Percentiles rank a stretch among this genome's conserved stretches.
Evolutionary conservation across 2,113 vertebrate species (phyloP).

Genomic region (Haemorhous mexicanus): DNA sequence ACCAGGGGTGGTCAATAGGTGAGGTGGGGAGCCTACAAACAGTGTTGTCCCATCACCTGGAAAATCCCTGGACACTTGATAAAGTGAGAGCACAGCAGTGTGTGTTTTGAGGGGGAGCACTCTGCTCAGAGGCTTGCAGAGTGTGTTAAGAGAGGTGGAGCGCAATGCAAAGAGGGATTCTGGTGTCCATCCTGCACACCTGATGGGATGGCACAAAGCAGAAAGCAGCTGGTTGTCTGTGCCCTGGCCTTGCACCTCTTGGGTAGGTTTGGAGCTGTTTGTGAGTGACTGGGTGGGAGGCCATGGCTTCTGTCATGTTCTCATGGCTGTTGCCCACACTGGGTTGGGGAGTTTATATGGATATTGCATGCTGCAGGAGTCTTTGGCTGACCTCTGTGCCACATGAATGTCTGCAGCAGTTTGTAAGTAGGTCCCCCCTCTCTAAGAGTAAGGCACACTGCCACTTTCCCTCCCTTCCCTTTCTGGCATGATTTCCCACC

Average conservation of each 20-base stretch:
- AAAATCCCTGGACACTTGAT: neutral
- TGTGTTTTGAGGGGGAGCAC: neutral
- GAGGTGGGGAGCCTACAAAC: neutral
- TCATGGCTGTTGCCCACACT: neutral
- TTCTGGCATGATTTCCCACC: neutral
- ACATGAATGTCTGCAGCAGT: neutral
- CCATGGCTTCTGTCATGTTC: neutral
- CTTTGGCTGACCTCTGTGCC: neutral
- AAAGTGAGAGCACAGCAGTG: neutral
- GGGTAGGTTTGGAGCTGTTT: neutral
- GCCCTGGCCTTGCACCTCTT: neutral
- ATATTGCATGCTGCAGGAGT: neutral
- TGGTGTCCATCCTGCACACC: neutral
- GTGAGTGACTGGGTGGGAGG: neutral
- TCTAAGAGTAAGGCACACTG: neutral
- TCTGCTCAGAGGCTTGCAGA: neutral
- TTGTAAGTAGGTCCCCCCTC: neutral
- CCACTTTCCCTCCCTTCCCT: neutral
- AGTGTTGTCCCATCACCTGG: neutral
- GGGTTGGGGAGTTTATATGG: neutral
- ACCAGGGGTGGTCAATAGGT: neutral
- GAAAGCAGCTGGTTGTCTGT: neutral
- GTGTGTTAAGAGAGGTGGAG: neutral
- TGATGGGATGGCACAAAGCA: neutral
- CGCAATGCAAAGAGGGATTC: neutral